Evolutionary conservation across 1,140 invertebrate genomes (phyloP).

Genomic region (Lepidurus couesii): DNA sequence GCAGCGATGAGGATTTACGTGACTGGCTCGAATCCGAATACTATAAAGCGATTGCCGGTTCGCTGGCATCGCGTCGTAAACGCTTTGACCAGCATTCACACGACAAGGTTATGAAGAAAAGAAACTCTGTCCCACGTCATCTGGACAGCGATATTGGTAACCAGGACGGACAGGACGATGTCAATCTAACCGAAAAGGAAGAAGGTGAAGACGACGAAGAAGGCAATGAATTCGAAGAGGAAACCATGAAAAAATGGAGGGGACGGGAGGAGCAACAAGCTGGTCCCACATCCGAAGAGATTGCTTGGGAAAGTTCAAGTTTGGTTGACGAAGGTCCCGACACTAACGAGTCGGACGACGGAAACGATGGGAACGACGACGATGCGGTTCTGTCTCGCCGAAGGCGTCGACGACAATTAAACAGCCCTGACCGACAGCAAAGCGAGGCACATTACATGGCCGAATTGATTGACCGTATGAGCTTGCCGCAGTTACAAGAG

Average conservation of each 20-base stretch:
- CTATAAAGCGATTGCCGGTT: slow-evolving; percentile 32
- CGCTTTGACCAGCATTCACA: slow-evolving; percentile 19
- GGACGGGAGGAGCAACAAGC: background rate
- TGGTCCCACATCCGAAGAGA: background rate
- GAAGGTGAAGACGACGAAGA: background rate
- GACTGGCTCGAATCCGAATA: slow-evolving; percentile 31
- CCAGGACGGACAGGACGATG: background rate
- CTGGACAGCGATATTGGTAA: slow-evolving; percentile 24
- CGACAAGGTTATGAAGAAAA: slow-evolving; percentile 26
- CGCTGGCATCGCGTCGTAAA: slow-evolving; percentile 24
- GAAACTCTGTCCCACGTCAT: slow-evolving; percentile 28
- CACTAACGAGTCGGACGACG: background rate
- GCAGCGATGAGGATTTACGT: slow-evolving; percentile 25
- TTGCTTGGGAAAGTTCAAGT: background rate
- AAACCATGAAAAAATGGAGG: background rate
- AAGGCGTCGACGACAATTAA: background rate
- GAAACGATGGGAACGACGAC: background rate
- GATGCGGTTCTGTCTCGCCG: background rate
- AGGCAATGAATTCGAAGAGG: background rate
- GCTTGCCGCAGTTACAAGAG: background rate
- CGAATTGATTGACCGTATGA: slow-evolving; percentile 9
- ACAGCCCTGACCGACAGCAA: background rate
- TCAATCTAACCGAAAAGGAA: background rate
- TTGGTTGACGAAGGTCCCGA: background rate
- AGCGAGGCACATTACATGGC: background rate